Evolutionary conservation across 2,888 invertebrate genomes (phyloP).

Genomic region (Megaustenia siamemsis): DNA sequence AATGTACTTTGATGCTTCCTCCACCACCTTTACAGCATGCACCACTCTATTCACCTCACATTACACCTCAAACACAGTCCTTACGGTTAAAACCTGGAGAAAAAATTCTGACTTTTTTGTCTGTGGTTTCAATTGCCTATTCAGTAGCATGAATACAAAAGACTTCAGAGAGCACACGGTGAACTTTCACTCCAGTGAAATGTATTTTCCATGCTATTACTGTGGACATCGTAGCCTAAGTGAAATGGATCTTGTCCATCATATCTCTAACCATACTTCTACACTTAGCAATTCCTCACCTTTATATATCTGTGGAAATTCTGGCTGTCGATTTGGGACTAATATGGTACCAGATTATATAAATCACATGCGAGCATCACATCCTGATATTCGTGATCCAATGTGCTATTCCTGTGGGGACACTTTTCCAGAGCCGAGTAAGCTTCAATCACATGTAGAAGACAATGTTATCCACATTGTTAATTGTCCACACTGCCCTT

Average conservation of each 20-base stretch:
- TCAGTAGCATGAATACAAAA: constrained; percentile 62
- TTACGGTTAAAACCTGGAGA: not conserved
- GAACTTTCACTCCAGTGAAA: constrained; percentile 62
- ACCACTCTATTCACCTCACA: constrained; percentile 14
- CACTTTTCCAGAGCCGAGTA: constrained; percentile 59
- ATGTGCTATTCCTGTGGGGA: constrained; percentile 69
- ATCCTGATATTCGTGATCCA: constrained; percentile 59
- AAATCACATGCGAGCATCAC: constrained; percentile 66
- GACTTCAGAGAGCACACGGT: constrained; percentile 68
- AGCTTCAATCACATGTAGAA: constrained; percentile 65
- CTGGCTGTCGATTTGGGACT: constrained; percentile 69
- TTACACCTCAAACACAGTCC: not conserved
- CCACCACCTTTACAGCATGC: constrained; percentile 40
- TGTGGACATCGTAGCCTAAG: constrained; percentile 69
- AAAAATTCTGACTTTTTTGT: constrained; percentile 66
- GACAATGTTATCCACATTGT: constrained; percentile 71
- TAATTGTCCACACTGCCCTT: constrained; percentile 70
- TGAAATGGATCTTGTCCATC: constrained; percentile 69
- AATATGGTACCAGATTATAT: constrained; percentile 67
- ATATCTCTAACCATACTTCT: constrained; percentile 66
- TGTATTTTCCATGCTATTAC: constrained; percentile 68
- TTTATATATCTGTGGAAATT: constrained; percentile 67
- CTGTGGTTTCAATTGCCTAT: constrained; percentile 71
- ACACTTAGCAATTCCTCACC: constrained; percentile 65
- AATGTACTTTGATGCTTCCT: constrained; percentile 10